These are phyloP conservation scores for Diploptera punctata DNA, from an alignment of 2,888 invertebrate genomes.

Conservation along the genomic window DNA sequence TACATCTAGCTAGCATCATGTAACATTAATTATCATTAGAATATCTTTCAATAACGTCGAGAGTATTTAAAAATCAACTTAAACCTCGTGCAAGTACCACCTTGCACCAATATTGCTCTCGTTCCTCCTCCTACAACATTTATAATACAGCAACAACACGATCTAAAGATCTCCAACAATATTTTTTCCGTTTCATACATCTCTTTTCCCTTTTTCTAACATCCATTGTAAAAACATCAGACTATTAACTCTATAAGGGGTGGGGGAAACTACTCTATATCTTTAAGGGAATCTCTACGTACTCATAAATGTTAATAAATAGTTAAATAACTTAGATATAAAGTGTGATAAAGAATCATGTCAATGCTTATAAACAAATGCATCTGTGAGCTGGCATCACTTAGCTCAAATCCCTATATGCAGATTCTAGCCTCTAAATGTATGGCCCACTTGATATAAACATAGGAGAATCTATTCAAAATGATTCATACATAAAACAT, in stretches of 20 bases:
- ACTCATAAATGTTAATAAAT: slow-evolving; percentile 29
- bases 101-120: slow-evolving; percentile 23
- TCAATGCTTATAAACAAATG: slow-evolving; percentile 36
- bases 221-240: slow-evolving; percentile 32
- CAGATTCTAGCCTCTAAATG: slow-evolving; percentile 25
- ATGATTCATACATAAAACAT: no score
- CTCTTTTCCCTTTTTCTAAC: slow-evolving; percentile 26
- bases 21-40: slow-evolving; percentile 20
- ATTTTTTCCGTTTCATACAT: background rate
- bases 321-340: slow-evolving; percentile 32
- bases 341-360: slow-evolving; percentile 32
- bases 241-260: slow-evolving; percentile 32
- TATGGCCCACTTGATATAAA: slow-evolving; percentile 6
- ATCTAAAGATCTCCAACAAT: slow-evolving; percentile 9
- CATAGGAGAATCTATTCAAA: no score
- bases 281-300: slow-evolving; percentile 12
- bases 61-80: slow-evolving; percentile 28
- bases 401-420: background rate
- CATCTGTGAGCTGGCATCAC: slow-evolving; percentile 19
- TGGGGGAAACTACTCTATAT: slow-evolving; percentile 25
- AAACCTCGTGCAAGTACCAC: slow-evolving; percentile 10
- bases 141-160: slow-evolving; percentile 5
- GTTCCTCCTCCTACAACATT: background rate
- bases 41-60: slow-evolving; percentile 27
- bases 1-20: slow-evolving; percentile 26